These are phyloP conservation scores for Serripes groenlandicus DNA, from an alignment of 2,888 invertebrate genomes.

Conservation along the genomic window DNA sequence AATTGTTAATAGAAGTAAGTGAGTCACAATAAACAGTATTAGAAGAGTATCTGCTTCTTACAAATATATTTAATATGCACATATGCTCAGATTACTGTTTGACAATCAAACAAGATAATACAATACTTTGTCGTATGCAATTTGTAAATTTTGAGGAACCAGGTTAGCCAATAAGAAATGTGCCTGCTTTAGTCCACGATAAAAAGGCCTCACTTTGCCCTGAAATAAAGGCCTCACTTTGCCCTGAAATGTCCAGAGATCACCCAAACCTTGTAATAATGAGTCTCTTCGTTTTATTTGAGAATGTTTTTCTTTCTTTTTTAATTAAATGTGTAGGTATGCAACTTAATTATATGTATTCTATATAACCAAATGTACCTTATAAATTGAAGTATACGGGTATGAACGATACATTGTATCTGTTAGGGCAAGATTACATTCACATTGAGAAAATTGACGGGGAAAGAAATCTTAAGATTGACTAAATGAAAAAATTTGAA, in stretches of 20 bases:
- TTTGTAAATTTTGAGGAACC: conserved; percentile 44
- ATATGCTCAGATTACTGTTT: conserved; percentile 61
- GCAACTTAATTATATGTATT: too few relatives aligned
- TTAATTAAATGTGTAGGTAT: too few relatives aligned
- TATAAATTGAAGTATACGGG: too few relatives aligned
- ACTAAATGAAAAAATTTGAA: too few relatives aligned
- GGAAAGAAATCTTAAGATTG: too few relatives aligned
- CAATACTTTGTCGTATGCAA: conserved; percentile 64
- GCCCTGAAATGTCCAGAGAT: conserved; percentile 70
- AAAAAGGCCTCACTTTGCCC: too few relatives aligned
- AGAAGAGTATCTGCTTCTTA: conserved; percentile 58
- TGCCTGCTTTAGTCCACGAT: conserved; percentile 62
- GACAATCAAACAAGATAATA: conserved; percentile 7
- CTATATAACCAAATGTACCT: too few relatives aligned
- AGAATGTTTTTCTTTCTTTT: too few relatives aligned
- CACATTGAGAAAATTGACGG: too few relatives aligned
- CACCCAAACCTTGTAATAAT: conserved; percentile 68
- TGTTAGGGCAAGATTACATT: too few relatives aligned
- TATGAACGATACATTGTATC: too few relatives aligned
- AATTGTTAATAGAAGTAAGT: conserved; percentile 69
- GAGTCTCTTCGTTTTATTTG: too few relatives aligned
- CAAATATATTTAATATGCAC: conserved; percentile 63
- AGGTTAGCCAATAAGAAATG: conserved; percentile 28
- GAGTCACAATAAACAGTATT: conserved; percentile 56
- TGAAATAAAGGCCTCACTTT: conserved; percentile 61